phyloP scores from a whole-genome alignment of 2,113 vertebrate species.

The Paracanthobrama guichenoti region DNA sequence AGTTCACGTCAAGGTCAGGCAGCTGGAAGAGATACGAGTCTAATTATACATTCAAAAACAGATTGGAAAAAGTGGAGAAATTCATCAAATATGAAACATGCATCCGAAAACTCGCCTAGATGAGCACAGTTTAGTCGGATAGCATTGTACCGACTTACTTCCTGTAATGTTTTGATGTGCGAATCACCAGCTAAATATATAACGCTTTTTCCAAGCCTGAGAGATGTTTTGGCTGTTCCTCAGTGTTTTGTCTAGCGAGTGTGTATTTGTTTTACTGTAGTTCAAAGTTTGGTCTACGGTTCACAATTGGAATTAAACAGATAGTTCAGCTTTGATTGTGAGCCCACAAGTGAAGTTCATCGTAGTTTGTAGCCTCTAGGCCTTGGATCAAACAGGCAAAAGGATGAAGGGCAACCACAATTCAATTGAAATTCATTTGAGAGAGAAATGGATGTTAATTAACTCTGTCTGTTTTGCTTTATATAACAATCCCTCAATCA shows the following conservation, averaged over 20 bases:
- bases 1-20: constrained; percentile 66
- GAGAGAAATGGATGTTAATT: constrained; percentile 56
- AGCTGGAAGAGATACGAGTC: constrained; percentile 71
- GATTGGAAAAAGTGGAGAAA: constrained; percentile 60
- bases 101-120: constrained; percentile 16
- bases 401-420: constrained; percentile 32
- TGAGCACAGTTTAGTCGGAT: neutral
- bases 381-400: constrained; percentile 21
- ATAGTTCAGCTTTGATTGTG: no score
- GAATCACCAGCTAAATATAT: constrained; percentile 4
- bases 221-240: constrained; percentile 35
- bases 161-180: constrained; percentile 15
- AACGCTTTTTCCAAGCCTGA: neutral
- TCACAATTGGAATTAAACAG: constrained; percentile 37
- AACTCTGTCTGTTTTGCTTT: constrained; percentile 52
- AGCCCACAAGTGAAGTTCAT: no score
- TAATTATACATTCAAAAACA: constrained; percentile 68
- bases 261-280: constrained; percentile 45
- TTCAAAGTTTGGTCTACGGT: constrained; percentile 42
- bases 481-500: constrained; percentile 58
- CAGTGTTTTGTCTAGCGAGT: constrained; percentile 46
- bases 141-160: neutral
- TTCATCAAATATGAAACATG: constrained; percentile 43
- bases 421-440: constrained; percentile 17
- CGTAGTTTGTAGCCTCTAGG: no score